Base-by-base conservation (phyloP, 2,888 invertebrate genomes). In the Julus scandinavius region DNA sequence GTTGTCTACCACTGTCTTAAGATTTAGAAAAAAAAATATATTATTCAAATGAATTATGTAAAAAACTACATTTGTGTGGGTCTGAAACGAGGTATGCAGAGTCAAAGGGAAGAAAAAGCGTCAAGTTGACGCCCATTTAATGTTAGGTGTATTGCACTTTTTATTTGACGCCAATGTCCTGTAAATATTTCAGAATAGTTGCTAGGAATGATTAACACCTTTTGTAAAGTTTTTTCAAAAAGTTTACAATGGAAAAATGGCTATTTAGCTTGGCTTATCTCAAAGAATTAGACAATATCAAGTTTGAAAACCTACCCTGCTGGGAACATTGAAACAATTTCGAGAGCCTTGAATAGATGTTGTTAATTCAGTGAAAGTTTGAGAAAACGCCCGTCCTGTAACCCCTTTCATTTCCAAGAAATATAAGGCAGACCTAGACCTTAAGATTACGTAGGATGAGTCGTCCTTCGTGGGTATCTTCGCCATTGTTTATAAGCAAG, bases 341-440 rank as follows among this genome's bases (percentile, higher is more conserved):
- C 15, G 11, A 38, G 80, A 40, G 29, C 80, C 80, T 80, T 80
- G 80, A 80, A 80, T 80, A 38, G 38, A 2, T 3, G 80, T 38
- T 38, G 80, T 80, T 80, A 80, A 38, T 80, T 80, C 80, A 80
- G 80, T 80, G 80, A 80, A 80, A 80, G 80, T 80, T 80, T 0
- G 15, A 38, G 80, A 15, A 80, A 80, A 80, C 80, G 80, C 80
- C 80, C 80, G 38, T 80, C 38, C 80, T 80, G 38, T 80, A 80
- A 80, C 80, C 80, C 80, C 80, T 80, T 80, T 80, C 80, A 80
- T 38, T 80, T 80, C 80, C 80, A 38, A 80, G 80, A 80, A 80
- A 40, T 80, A 80, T 20, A 38, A 80, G 38, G 9, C 38, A 80
- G 80, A 80, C 80, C 80, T 80, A 80, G 80, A 80, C 80, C 80